A percentile compares a stretch with the other conserved stretches of the same genome.
Conservation (phyloP, 2,113 vertebrate species). For the Nannobrachium achirus region DNA sequence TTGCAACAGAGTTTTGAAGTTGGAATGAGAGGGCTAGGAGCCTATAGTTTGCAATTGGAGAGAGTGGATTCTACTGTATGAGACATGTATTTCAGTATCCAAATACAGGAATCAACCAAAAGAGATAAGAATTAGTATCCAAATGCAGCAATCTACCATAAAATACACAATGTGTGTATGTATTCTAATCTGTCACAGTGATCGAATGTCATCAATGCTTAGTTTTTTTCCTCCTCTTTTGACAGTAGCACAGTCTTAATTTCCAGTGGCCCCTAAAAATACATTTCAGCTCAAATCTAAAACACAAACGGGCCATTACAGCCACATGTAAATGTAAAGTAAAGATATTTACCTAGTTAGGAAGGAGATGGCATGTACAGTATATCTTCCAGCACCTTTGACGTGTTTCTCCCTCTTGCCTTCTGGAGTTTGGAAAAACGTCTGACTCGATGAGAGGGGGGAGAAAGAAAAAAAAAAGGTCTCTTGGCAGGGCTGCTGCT, state of each 20-base stretch:
- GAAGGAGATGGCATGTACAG: conserved; percentile 11
- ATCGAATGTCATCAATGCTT: background rate
- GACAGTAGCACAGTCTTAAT: background rate
- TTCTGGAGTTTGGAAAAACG: conserved; percentile 66
- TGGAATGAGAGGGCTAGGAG: conserved; percentile 19
- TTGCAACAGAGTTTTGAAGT: conserved; percentile 46
- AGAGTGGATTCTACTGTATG: background rate
- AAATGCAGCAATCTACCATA: conserved; percentile 3
- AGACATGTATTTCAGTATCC: background rate
- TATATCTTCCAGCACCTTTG: conserved; percentile 22
- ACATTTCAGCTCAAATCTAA: background rate
- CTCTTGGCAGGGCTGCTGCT: conserved; percentile 55
- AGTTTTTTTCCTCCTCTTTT: background rate
- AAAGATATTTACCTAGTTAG: conserved; percentile 54
- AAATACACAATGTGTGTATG: background rate
- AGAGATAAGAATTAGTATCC: background rate
- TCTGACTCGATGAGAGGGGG: conserved; percentile 47
- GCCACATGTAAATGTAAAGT: conserved; percentile 20
- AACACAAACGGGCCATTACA: background rate
- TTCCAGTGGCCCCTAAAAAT: too few relatives aligned
- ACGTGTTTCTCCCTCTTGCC: conserved; percentile 36
- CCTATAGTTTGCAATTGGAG: conserved; percentile 6
- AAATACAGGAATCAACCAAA: conserved; percentile 6
- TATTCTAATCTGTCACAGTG: background rate
- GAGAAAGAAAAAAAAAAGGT: conserved; percentile 44